Evolutionary conservation across 2,113 vertebrate genomes (phyloP), one percentile per base, ranked within the genome.

Genomic region (Cervus canadensis): DNA sequence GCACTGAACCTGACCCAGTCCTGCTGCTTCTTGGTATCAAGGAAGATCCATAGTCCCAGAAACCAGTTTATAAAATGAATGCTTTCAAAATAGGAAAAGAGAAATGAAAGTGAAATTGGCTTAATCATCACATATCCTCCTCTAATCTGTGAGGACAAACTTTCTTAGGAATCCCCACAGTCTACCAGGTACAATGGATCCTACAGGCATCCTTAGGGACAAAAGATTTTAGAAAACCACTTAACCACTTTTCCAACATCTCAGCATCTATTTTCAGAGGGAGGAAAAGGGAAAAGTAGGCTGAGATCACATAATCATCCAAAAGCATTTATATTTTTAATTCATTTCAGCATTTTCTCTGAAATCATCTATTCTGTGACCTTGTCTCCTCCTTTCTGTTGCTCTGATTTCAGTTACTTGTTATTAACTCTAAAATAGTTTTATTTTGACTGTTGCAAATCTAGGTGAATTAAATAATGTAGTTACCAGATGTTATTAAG

Each of bases 1-100:
- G 4, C 5, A 11, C 0, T 2, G 17, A 3, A 6, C 5, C 40
- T 30, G 8, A 4, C 1, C 14, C 1, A 2, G 23, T 1, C 16
- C 36, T 6, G 6, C 2, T 71, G 9, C 2, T 59, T 67, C 25
- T 74, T 30, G 11, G 10, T 50, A 19, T 84, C 23, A 59, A 5
- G 9, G 10, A 50, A 7, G 11, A 36, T 50, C 15, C 8, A 15
- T 2, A 40, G 4, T n/a, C 16, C n/a, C 40, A 90, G 50, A 45
- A n/a, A 11, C 21, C 28, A n/a, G 26, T 33, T 91, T 54, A 6
- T 78, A 7, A 82, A 30, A 36, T 21, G 60, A 83, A 76, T 33
- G 21, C 16, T 54, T 90, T 62, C 30, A 28, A 28, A n/a, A 26
- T 14, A 40, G 30, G 1, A 16, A 82, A 11, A 28, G 2, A 83